These are phyloP conservation scores for Gasterosteus nipponicus DNA, from an alignment of 2,113 vertebrate genomes.

Conservation along the genomic window DNA sequence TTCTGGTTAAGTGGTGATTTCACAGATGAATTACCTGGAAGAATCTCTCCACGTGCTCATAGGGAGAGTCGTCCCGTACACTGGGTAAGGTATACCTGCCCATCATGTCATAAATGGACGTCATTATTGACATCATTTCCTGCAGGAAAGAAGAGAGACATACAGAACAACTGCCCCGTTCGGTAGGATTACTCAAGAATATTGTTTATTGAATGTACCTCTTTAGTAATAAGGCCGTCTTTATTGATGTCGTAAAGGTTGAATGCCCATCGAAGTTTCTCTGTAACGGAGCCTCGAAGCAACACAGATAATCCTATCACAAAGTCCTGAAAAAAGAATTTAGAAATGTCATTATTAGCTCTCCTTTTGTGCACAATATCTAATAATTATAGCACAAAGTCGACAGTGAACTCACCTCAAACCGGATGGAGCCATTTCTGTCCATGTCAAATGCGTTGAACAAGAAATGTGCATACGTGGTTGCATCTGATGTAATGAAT, in stretches of 20 bases:
- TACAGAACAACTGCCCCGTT: background rate
- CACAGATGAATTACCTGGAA: slow-evolving; percentile 85
- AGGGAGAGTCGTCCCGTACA: slow-evolving; percentile 82
- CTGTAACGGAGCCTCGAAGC: slow-evolving; percentile 89
- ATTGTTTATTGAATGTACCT: slow-evolving; percentile 77
- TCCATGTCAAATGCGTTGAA: slow-evolving; percentile 94
- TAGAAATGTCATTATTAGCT: background rate
- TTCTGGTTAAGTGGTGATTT: background rate
- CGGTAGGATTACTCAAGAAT: background rate
- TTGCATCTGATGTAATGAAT: slow-evolving; percentile 84
- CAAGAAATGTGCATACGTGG: slow-evolving; percentile 92
- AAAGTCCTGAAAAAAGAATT: slow-evolving; percentile 83
- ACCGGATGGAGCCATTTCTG: slow-evolving; percentile 82
- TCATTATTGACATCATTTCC: slow-evolving; percentile 97
- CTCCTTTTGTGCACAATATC: too few species aligned
- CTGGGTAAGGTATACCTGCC: slow-evolving; percentile 89
- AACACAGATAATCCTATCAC: slow-evolving; percentile 90
- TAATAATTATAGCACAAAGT: background rate
- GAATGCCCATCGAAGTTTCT: slow-evolving; percentile 96
- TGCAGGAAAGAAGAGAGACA: slow-evolving; percentile 55
- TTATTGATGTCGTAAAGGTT: slow-evolving; percentile 98
- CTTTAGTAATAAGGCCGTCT: slow-evolving; percentile 93
- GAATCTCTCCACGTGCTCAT: slow-evolving; percentile 92
- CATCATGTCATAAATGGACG: slow-evolving; percentile 98
- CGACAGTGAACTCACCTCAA: slow-evolving; percentile 59